Percentiles rank a stretch among this genome's conserved stretches.
Conservation (phyloP, 2,888 invertebrate species). For the Sipha maydis region DNA sequence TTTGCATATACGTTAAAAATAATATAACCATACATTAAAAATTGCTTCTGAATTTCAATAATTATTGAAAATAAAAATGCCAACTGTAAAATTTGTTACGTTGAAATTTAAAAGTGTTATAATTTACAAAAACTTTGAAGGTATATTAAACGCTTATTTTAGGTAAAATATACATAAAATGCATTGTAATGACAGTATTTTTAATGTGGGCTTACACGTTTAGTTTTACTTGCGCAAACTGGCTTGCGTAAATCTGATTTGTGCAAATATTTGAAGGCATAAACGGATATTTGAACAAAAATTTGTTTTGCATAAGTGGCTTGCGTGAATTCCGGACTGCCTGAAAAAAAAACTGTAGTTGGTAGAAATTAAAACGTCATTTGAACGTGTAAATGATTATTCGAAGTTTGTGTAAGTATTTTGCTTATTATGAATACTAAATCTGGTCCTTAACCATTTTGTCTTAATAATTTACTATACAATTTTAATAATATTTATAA, state of each 20-base stretch:
- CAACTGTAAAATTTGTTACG: no score
- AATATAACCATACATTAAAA: no score
- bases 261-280: not conserved
- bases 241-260: not conserved
- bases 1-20: no score
- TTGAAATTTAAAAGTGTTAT: no score
- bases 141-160: no score
- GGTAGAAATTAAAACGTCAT: slow-evolving; percentile 3
- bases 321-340: not conserved
- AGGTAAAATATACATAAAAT: no score
- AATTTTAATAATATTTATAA: slow-evolving; percentile 1
- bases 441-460: not conserved
- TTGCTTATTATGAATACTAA: not conserved
- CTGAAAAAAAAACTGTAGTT: slow-evolving; percentile 8
- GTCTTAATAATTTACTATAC: not conserved
- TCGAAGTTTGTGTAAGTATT: slow-evolving; percentile 9
- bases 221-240: slow-evolving; percentile 1
- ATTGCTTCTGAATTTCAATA: no score
- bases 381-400: not conserved
- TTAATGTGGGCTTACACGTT: slow-evolving; percentile 5
- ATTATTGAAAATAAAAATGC: no score
- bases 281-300: slow-evolving; percentile 5
- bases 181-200: no score
- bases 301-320: no score
- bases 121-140: no score